Base-by-base conservation (phyloP, 1,140 invertebrate species). In the Ooceraea biroi region DNA sequence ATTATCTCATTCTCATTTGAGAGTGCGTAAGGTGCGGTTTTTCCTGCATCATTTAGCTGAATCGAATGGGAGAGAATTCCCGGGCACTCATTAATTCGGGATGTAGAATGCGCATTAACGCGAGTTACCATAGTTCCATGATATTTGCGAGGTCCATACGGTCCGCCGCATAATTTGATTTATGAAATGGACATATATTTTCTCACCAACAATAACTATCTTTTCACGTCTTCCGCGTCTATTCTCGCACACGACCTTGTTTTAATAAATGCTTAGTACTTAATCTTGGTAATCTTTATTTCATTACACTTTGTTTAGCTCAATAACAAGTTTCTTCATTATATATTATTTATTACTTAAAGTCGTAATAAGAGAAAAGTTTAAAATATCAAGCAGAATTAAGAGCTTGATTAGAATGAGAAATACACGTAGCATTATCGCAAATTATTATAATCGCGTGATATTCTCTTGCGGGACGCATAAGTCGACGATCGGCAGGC, bases 161-260 rank as follows among this genome's bases (percentile, higher is more conserved):
- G n/a, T 36, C n/a, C n/a, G 27, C n/a, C 58, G 58, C 12, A 65
- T 50, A 76, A 76, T 65, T 50, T 76, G 44, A 76, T 76, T 76
- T 76, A 76, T 36, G n/a, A 50, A 52, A 30, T 36, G n/a, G 30
- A 50, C 25, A 36, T 46, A 46, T 17, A 36, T 50, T 76, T 63
- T 48, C 27, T 3, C 10, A 5, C 7, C 11, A n/a, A 74, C 41
- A 46, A 76, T 63, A 74, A 76, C 63, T 65, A n/a, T 76, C 58
- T 36, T 27, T n/a, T 11, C 30, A 65, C 7, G 11, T 30, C 55
- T 71, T 30, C 48, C 8, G 36, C 12, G n/a, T 1, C 1, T 36
- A 30, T 61, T 65, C 22, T 36, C 36, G 36, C 36, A 7, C 36
- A 48, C 19, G 19, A 65, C 46, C 22, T 22, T 30, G n/a, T 5